Evolutionary conservation across 1,140 invertebrate species (phyloP).

Genomic region (Brevipalpus yothersi): DNA sequence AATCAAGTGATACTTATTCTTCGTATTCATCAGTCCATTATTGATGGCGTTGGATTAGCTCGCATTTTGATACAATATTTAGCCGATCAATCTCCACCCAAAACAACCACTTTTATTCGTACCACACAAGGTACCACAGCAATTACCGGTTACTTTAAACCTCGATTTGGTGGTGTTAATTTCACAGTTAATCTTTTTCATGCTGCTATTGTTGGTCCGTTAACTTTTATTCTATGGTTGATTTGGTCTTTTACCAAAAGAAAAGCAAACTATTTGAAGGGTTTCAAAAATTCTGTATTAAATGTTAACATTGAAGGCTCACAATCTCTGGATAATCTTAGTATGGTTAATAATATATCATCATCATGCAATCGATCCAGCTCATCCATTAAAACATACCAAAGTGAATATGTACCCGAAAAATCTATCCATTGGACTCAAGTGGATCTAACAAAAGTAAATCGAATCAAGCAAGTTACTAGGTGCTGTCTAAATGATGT

Average conservation of each 20-base stretch:
- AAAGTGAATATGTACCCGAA: constrained; percentile 11
- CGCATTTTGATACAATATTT: constrained; percentile 7
- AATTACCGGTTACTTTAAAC: constrained; percentile 17
- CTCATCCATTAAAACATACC: neutral
- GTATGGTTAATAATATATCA: too few species aligned
- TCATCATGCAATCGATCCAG: too few species aligned
- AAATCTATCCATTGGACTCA: constrained; percentile 11
- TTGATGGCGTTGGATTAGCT: constrained; percentile 23
- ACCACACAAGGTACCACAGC: neutral
- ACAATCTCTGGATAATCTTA: too few species aligned
- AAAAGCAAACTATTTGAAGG: constrained; percentile 4
- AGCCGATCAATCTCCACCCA: neutral
- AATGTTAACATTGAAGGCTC: too few species aligned
- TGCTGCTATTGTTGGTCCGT: constrained; percentile 26
- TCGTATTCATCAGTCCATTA: constrained; percentile 29
- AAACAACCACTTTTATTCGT: constrained; percentile 1
- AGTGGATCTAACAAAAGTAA: constrained; percentile 14
- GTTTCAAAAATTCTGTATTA: neutral
- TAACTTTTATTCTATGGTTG: constrained; percentile 27
- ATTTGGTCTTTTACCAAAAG: constrained; percentile 13
- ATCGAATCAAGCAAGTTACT: constrained; percentile 25
- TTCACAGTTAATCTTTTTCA: constrained; percentile 23
- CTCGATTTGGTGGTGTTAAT: constrained; percentile 22
- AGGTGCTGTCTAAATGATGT: constrained; percentile 26
- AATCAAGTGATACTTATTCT: constrained; percentile 26